A percentile compares a stretch with the other conserved stretches of the same genome.
phyloP scores from a whole-genome alignment of 2,113 vertebrate genomes.

The Otis tarda region DNA sequence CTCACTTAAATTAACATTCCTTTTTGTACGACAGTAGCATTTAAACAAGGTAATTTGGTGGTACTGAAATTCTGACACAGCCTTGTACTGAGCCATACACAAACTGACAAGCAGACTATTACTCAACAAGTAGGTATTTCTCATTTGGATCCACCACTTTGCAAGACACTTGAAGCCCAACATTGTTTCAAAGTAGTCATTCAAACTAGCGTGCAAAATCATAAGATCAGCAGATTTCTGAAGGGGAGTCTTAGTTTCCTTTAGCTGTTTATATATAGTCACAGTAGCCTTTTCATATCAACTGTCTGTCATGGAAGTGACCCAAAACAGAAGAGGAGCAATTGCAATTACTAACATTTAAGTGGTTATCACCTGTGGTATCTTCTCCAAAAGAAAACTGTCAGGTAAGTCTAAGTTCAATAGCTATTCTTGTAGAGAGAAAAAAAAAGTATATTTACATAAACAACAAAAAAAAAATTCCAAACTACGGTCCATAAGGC shows the following conservation, averaged over 20 bases:
- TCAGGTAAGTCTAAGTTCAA: background rate
- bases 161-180: constrained; percentile 1
- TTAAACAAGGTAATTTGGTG: constrained; percentile 46
- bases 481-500: background rate
- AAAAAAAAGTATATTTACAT: background rate
- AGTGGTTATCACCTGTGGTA: background rate
- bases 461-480: background rate
- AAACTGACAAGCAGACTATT: constrained; percentile 31
- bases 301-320: background rate
- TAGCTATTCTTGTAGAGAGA: background rate
- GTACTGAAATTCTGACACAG: constrained; percentile 54
- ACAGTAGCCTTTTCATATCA: constrained; percentile 7
- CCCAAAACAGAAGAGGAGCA: background rate
- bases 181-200: constrained; percentile 28
- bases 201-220: background rate
- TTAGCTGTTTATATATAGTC: background rate
- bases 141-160: background rate
- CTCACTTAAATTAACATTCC: constrained; percentile 64
- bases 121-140: background rate
- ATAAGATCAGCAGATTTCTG: background rate
- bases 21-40: constrained; percentile 56
- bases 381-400: background rate
- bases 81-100: constrained; percentile 41
- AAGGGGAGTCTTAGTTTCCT: background rate
- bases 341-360: background rate